Percentiles rank a stretch among this genome's conserved stretches.
These are phyloP conservation scores for Vanessa cardui DNA, from an alignment of 2,888 invertebrate species.

Conservation along the genomic window DNA sequence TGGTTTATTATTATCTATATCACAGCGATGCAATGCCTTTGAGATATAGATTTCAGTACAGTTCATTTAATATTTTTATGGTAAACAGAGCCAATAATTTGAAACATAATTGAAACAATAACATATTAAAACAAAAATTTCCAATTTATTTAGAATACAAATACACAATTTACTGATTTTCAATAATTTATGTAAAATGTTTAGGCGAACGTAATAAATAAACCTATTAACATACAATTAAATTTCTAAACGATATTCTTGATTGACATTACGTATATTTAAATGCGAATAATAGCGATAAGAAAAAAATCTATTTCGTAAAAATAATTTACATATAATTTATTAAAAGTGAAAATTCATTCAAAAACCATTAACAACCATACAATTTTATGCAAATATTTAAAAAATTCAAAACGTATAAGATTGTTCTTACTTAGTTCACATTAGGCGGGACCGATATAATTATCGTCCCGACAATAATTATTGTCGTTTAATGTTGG, in stretches of 20 bases:
- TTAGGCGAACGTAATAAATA: background rate
- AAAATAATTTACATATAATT: conserved; percentile 21
- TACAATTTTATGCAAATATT: conserved; percentile 15
- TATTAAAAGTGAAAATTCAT: conserved; percentile 10
- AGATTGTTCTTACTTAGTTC: background rate
- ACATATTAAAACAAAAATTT: background rate
- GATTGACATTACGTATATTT: background rate
- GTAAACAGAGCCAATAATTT: background rate
- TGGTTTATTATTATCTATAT: conserved; percentile 56
- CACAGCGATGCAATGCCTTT: conserved; percentile 56
- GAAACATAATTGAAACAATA: background rate
- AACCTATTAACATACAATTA: conserved; percentile 2
- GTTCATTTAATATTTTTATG: background rate
- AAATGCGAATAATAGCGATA: conserved; percentile 3
- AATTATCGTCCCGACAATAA: too few species aligned
- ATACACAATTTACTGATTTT: background rate
- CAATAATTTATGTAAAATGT: background rate
- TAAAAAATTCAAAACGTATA: conserved; percentile 29
- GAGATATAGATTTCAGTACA: conserved; percentile 27
- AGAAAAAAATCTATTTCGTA: background rate
- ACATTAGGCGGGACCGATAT: too few species aligned
- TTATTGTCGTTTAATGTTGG: too few species aligned
- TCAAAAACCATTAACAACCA: conserved; percentile 35
- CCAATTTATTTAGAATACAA: background rate
- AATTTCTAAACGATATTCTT: background rate